Evolutionary conservation across 2,797 vertebrate genomes (phyloP).

Genomic region (Neosalanx taihuensis): DNA sequence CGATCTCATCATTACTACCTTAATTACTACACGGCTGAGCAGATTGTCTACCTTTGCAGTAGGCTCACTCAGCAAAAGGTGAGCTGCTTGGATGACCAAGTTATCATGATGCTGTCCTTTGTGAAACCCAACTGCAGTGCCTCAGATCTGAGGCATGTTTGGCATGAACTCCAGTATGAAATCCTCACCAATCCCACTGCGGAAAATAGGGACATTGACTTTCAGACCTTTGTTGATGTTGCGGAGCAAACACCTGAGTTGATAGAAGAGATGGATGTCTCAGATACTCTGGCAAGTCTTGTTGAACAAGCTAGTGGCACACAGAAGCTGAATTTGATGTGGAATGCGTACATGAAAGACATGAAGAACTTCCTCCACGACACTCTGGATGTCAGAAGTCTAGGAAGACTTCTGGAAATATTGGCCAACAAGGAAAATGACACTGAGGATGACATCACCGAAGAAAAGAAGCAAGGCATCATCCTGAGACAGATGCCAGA

Average conservation of each 20-base stretch:
- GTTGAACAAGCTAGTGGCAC: constrained; percentile 45
- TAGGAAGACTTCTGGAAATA: constrained; percentile 77
- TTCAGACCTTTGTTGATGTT: constrained; percentile 69
- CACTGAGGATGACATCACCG: constrained; percentile 45
- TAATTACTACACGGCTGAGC: constrained; percentile 92
- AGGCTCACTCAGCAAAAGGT: constrained; percentile 68
- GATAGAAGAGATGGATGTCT: constrained; percentile 18
- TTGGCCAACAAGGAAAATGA: constrained; percentile 65
- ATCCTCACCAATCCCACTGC: constrained; percentile 59
- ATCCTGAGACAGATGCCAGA: constrained; percentile 73
- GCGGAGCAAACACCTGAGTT: constrained; percentile 26
- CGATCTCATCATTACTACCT: constrained; percentile 82
- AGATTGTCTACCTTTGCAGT: constrained; percentile 86
- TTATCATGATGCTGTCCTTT: constrained; percentile 90
- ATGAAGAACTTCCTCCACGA: constrained; percentile 74
- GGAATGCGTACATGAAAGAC: constrained; percentile 79
- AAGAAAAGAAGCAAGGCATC: background rate
- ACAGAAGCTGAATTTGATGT: constrained; percentile 70
- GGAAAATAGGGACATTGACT: constrained; percentile 68
- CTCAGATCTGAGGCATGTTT: constrained; percentile 61
- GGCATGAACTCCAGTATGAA: constrained; percentile 72
- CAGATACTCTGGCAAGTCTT: constrained; percentile 35
- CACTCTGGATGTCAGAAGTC: constrained; percentile 78
- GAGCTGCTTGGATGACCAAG: constrained; percentile 61
- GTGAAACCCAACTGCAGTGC: constrained; percentile 74